phyloP scores from a whole-genome alignment of 2,797 vertebrate species.

The Monodelphis domestica region DNA sequence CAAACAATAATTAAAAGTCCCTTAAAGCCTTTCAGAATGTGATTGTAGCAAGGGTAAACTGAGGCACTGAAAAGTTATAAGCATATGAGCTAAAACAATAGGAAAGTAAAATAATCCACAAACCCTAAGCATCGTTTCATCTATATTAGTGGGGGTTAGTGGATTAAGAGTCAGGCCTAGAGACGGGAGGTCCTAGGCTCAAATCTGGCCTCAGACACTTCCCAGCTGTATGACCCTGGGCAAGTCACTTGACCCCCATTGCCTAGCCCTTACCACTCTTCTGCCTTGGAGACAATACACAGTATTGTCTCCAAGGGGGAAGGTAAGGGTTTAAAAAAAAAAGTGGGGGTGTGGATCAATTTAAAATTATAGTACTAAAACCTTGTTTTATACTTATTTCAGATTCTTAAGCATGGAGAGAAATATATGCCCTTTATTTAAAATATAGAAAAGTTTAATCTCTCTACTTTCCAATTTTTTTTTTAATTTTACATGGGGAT shows the following conservation, averaged over 20 bases:
- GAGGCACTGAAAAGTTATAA: slow-evolving; percentile 20
- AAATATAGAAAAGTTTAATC: neutral
- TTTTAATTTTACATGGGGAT: neutral
- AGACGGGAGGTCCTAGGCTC: too few species aligned
- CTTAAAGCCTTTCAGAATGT: neutral
- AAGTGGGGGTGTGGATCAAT: neutral
- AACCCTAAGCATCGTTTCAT: neutral
- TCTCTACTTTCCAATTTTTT: slow-evolving; percentile 13
- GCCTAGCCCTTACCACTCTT: too few species aligned
- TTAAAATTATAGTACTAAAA: neutral
- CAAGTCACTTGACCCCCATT: too few species aligned
- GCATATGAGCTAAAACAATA: neutral
- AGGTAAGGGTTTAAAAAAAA: too few species aligned
- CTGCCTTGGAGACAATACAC: too few species aligned
- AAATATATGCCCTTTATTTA: neutral
- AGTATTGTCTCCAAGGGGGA: too few species aligned
- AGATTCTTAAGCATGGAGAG: neutral
- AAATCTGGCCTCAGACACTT: too few species aligned
- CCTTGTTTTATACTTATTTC: neutral
- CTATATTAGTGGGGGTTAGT: neutral
- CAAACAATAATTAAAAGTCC: slow-evolving; percentile 20
- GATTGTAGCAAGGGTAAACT: slow-evolving; percentile 13
- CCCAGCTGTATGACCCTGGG: too few species aligned
- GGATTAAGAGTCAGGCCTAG: too few species aligned
- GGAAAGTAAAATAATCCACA: slow-evolving; percentile 4